A percentile compares a stretch with the other conserved stretches of the same genome.
Evolutionary conservation across 2,113 vertebrate species (phyloP).

Genomic region (Orthonyx spaldingii): DNA sequence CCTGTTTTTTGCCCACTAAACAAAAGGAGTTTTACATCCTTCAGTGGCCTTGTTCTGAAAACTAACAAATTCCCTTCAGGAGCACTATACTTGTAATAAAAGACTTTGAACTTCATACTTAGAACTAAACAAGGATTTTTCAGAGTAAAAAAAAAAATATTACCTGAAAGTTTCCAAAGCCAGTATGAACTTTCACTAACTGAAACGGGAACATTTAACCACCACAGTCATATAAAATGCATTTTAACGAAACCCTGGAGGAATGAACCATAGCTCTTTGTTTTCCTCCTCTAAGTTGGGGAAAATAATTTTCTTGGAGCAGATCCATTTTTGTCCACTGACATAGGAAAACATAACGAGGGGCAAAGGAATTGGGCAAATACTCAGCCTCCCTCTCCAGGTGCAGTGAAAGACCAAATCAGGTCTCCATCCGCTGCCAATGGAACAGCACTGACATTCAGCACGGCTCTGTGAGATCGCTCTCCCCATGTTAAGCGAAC

Average conservation of each 20-base stretch:
- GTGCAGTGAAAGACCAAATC: neutral
- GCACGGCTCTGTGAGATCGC: accelerated
- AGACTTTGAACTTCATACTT: neutral
- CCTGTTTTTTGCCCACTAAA: neutral
- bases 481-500: neutral
- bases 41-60: neutral
- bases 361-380: neutral
- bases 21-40: neutral
- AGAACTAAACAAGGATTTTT: neutral
- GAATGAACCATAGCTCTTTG: neutral
- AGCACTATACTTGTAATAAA: neutral
- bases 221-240: neutral
- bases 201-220: neutral
- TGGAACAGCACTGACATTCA: neutral
- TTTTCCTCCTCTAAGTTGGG: neutral
- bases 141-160: neutral
- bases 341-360: neutral
- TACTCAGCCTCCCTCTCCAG: neutral
- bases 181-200: neutral
- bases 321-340: neutral
- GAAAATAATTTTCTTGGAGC: neutral
- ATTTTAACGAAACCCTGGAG: neutral
- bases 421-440: neutral
- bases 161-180: neutral
- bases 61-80: neutral